Evolutionary conservation across 2,113 vertebrate species (phyloP), one percentile per base, ranked within the genome.

Genomic region (Alouatta palliata): DNA sequence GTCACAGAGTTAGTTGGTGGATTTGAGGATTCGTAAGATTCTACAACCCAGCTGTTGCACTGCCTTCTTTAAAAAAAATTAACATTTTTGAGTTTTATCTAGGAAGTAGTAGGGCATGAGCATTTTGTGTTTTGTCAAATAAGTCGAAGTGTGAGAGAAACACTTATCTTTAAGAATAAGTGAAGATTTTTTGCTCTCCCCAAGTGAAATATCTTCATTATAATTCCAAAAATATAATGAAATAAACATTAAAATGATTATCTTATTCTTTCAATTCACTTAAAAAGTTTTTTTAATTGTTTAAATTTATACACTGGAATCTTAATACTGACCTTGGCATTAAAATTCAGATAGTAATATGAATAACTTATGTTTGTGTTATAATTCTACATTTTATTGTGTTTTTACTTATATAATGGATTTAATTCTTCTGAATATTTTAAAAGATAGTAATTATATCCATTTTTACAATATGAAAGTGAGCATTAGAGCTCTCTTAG

Each of bases 181-280:
- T 79, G 6, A 8, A 56, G 64, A 37, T 49, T 66, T 94, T 88
- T 95, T 89, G 16, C 7, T 87, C 27, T 84, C 17, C 40, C 13
- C 35, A n/a, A 86, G 37, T 97, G 52, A 87, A 61, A 54, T 88
- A 45, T 79, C 11, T 73, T 7, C 27, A 58, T 76, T 91, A 30
- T 68, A 76, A 71, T 95, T 91, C 3, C 49, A 13, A 43, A 93
- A 79, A 64, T 43, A 56, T 17, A 77, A 68, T 80, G 11, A 82
- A 86, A 73, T 89, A 47, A 96, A 88, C 94, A 86, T 54, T 70
- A 52, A 94, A 68, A 77, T 27, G 1, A 75, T 73, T n/a, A 43
- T 70, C 16, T 84, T 95, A 80, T 37, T 87, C 5, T 76, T 52
- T 47, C 8, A n/a, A 90, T 54, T 95, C 14, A 47, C 14, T 61